phyloP scores from a whole-genome alignment of 2,888 invertebrate species.

The Dynastes maya region DNA sequence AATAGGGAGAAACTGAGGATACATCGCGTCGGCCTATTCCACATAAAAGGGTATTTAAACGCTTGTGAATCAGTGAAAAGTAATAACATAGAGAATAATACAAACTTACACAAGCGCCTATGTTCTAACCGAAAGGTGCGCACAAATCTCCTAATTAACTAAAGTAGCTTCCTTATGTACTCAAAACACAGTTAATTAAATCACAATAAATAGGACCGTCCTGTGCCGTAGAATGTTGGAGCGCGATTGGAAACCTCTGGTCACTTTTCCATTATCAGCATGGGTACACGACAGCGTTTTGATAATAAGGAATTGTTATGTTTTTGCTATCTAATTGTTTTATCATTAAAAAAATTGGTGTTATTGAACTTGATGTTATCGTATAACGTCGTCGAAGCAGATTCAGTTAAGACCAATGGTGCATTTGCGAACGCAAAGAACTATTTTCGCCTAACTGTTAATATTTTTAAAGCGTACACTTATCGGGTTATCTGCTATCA shows the following conservation, averaged over 20 bases:
- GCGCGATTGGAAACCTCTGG: neutral
- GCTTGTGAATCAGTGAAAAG: too few species aligned
- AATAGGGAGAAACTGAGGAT: too few species aligned
- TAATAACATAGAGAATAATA: neutral
- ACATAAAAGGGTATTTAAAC: too few species aligned
- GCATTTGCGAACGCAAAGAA: neutral
- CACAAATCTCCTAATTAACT: neutral
- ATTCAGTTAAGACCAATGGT: neutral
- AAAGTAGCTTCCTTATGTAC: neutral
- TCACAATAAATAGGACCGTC: neutral
- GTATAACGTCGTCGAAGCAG: neutral
- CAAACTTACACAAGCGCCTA: neutral
- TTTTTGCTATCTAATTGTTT: slow-evolving; percentile 11
- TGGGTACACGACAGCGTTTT: slow-evolving; percentile 9
- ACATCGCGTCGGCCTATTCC: too few species aligned
- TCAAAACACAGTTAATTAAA: slow-evolving; percentile 21
- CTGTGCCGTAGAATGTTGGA: neutral
- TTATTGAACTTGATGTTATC: slow-evolving; percentile 45
- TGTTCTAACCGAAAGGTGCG: neutral
- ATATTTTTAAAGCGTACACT: neutral
- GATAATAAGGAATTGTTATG: neutral
- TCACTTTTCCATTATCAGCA: neutral
- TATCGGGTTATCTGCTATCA: slow-evolving; percentile 33
- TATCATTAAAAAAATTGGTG: slow-evolving; percentile 32
- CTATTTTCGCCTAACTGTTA: neutral